phyloP scores from a whole-genome alignment of 2,888 invertebrate genomes.

The Leucoptera coffeella region DNA sequence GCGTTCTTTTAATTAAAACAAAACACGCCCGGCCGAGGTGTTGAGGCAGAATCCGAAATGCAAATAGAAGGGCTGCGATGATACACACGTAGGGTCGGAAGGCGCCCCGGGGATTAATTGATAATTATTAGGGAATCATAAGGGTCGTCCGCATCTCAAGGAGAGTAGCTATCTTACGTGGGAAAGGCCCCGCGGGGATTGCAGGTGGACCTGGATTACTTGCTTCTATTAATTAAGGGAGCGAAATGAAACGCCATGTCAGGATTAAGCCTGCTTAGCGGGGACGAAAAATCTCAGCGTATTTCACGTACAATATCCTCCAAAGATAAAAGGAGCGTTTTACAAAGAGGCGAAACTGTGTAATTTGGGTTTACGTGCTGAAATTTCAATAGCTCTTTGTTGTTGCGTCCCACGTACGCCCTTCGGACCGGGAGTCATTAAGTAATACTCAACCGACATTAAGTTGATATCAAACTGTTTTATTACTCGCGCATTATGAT shows the following conservation, averaged over 20 bases:
- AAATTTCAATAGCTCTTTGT: too few species aligned
- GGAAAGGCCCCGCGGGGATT: constrained; percentile 21
- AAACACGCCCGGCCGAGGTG: background rate
- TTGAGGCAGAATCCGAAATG: constrained; percentile 18
- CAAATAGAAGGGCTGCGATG: constrained; percentile 17
- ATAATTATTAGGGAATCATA: constrained; percentile 37
- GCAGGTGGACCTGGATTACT: constrained; percentile 14
- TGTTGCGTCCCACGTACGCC: too few species aligned
- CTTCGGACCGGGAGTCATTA: too few species aligned
- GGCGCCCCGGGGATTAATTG: constrained; percentile 35
- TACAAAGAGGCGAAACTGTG: too few species aligned
- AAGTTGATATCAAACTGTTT: constrained; percentile 49
- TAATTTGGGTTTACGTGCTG: too few species aligned
- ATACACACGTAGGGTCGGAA: constrained; percentile 4
- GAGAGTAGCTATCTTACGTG: constrained; percentile 3
- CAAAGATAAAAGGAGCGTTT: too few species aligned
- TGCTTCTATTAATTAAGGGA: constrained; percentile 28
- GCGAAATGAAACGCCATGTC: too few species aligned
- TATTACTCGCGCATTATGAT: constrained; percentile 40
- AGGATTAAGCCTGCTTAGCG: too few species aligned
- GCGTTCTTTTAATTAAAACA: too few species aligned
- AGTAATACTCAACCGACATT: constrained; percentile 26
- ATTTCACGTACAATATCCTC: too few species aligned
- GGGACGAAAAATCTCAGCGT: too few species aligned
- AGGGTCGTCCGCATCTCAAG: constrained; percentile 1